Conservation (phyloP, 2,797 vertebrate species). For the Sardinella longiceps region DNA sequence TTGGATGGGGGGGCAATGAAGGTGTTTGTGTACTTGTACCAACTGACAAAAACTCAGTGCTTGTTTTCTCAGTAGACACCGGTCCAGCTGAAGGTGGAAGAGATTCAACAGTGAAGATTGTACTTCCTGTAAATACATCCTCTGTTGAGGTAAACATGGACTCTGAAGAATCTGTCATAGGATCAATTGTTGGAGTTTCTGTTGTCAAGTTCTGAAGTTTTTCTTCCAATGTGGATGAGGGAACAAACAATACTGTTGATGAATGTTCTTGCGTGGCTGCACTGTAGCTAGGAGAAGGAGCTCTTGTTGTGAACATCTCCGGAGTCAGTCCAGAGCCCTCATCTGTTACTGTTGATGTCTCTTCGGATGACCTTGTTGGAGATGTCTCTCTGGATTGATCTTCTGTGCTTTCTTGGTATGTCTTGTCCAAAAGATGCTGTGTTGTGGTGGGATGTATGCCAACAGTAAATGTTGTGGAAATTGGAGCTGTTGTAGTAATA, state of each 20-base stretch:
- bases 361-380: no score
- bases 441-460: neutral
- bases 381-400: no score
- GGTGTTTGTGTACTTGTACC: neutral
- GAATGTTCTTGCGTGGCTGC: neutral
- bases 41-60: neutral
- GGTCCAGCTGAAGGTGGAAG: neutral
- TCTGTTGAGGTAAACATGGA: neutral
- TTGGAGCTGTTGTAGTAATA: neutral
- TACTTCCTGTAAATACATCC: neutral
- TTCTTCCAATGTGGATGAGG: neutral
- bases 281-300: neutral
- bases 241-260: neutral
- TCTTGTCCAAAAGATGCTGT: no score
- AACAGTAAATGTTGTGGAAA: neutral
- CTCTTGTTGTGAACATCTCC: neutral
- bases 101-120: neutral
- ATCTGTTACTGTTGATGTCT: no score
- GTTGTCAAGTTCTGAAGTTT: neutral
- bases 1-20: neutral
- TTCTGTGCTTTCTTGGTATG: no score
- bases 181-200: neutral
- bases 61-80: neutral
- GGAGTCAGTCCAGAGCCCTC: neutral
- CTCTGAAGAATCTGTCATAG: neutral